Percentiles rank a stretch among this genome's conserved stretches.
Conservation (phyloP, 2,888 invertebrate genomes). For the Mesorhabditis spiculigera region DNA sequence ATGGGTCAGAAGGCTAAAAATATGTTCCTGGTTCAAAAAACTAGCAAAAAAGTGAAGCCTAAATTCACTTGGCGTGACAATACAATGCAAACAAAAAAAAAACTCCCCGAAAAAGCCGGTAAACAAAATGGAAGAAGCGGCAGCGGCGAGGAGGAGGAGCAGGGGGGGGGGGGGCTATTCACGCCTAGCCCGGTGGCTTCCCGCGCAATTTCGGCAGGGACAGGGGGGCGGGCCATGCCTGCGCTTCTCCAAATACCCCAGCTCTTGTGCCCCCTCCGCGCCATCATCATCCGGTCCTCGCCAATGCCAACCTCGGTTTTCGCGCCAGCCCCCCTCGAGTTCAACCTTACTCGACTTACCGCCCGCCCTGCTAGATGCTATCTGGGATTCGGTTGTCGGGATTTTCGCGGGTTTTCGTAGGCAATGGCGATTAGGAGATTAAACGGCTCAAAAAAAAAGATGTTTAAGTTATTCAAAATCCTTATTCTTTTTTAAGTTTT, state of each 20-base stretch:
- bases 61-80: neutral
- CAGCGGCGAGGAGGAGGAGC: neutral
- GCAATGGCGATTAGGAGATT: too few relatives aligned
- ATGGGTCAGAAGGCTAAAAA: neutral
- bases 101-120: neutral
- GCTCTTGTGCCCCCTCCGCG: neutral
- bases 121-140: neutral
- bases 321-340: too few relatives aligned
- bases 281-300: neutral
- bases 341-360: too few relatives aligned
- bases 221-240: neutral
- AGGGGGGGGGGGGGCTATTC: neutral
- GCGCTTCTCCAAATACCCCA: neutral
- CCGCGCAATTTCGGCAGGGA: slow-evolving; percentile 3
- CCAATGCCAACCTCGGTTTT: neutral
- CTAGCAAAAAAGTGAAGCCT: neutral
- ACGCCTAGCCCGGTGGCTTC: neutral
- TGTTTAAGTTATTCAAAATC: too few relatives aligned
- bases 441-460: too few relatives aligned
- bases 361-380: too few relatives aligned
- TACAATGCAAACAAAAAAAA: neutral
- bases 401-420: too few relatives aligned
- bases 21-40: neutral
- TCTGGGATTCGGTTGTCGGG: too few relatives aligned
- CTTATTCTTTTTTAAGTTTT: too few relatives aligned